A percentile compares a stretch with the other conserved stretches of the same genome.
phyloP scores from a whole-genome alignment of 2,888 invertebrate genomes.

The Palloptera scutellata region DNA sequence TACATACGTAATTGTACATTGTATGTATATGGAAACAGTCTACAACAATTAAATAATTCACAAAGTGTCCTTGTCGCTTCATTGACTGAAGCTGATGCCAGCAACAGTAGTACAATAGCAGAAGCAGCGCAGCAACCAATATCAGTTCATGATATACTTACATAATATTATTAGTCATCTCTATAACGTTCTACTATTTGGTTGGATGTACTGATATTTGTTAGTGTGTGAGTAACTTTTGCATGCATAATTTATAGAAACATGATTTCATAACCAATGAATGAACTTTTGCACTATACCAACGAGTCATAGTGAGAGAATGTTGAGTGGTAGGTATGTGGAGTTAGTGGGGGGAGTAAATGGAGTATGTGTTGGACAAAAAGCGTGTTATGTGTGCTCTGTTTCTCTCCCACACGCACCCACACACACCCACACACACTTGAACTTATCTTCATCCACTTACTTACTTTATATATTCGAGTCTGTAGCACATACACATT shows the following conservation, averaged over 20 bases:
- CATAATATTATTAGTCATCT: constrained; percentile 30
- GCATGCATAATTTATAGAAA: constrained; percentile 4
- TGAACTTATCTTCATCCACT: too few relatives aligned
- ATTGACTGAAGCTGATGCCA: constrained; percentile 41
- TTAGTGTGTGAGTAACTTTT: constrained; percentile 14
- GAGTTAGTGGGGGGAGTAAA: too few relatives aligned
- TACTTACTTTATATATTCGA: too few relatives aligned
- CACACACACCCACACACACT: too few relatives aligned
- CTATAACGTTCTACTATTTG: neutral
- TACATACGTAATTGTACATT: too few relatives aligned
- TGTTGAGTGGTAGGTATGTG: too few relatives aligned
- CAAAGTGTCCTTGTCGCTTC: constrained; percentile 45
- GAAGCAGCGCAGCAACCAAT: constrained; percentile 24
- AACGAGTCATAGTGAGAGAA: too few relatives aligned
- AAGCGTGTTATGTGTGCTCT: too few relatives aligned
- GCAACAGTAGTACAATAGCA: constrained; percentile 7
- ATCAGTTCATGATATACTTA: too few relatives aligned
- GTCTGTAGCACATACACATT: too few relatives aligned
- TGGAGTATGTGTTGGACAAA: too few relatives aligned
- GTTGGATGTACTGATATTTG: neutral
- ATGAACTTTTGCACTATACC: constrained; percentile 28
- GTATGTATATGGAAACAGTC: neutral
- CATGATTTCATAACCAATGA: constrained; percentile 42
- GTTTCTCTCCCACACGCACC: too few relatives aligned
- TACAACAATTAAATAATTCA: constrained; percentile 3